These are phyloP conservation scores for Altica lythri DNA, from an alignment of 2,888 invertebrate species.

Conservation along the genomic window DNA sequence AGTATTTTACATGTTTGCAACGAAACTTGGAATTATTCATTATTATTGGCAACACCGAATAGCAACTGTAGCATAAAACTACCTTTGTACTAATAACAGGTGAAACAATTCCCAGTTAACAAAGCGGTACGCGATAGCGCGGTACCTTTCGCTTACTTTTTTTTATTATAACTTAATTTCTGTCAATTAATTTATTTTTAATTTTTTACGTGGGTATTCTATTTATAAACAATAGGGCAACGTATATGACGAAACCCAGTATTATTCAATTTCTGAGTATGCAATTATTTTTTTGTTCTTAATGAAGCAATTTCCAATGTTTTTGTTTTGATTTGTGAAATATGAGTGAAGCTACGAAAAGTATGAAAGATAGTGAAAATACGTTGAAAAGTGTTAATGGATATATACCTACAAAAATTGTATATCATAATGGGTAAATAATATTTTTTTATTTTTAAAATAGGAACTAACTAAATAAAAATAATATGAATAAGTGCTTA, in stretches of 20 bases:
- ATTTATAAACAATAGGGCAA: not conserved
- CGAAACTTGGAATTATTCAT: conserved; percentile 8
- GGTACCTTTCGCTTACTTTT: conserved; percentile 6
- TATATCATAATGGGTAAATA: conserved; percentile 41
- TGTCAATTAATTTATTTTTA: not conserved
- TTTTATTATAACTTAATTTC: not conserved
- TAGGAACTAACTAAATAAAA: too few relatives aligned
- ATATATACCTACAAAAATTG: conserved; percentile 39
- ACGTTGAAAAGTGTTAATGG: conserved; percentile 41
- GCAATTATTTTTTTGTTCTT: conserved; percentile 4
- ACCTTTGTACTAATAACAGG: conserved; percentile 39
- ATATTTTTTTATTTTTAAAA: too few relatives aligned
- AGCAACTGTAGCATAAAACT: conserved; percentile 28
- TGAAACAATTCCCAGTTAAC: conserved; percentile 35
- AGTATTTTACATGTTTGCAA: too few relatives aligned
- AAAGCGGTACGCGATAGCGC: conserved; percentile 11
- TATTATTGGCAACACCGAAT: conserved; percentile 31
- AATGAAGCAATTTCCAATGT: too few relatives aligned
- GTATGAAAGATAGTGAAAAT: conserved; percentile 41
- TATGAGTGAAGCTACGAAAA: conserved; percentile 38
- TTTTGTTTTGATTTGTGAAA: conserved; percentile 5
- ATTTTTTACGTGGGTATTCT: not conserved
- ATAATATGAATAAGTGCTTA: too few relatives aligned
- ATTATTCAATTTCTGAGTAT: not conserved
- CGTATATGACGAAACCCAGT: not conserved